Evolutionary conservation across 2,797 vertebrate species (phyloP).

Genomic region (Coregonus ussuriensis): DNA sequence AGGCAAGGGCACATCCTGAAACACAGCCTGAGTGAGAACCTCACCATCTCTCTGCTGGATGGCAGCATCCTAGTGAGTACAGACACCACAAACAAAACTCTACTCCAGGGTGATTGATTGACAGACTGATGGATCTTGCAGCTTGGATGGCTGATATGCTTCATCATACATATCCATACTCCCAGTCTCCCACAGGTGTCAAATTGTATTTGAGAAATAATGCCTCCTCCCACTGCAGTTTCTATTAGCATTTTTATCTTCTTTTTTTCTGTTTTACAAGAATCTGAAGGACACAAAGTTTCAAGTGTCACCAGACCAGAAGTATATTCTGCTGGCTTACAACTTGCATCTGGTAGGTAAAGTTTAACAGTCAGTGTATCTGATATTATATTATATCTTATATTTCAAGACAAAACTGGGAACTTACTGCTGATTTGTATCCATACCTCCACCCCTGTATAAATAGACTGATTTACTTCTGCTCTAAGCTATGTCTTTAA

Average conservation of each 20-base stretch:
- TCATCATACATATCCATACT: neutral
- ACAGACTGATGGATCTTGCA: neutral
- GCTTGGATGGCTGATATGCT: neutral
- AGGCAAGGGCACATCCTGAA: constrained; percentile 55
- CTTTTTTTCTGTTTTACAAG: neutral
- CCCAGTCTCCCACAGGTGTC: constrained; percentile 3
- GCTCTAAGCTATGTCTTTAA: neutral
- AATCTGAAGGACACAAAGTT: neutral
- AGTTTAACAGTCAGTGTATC: neutral
- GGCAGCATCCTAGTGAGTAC: neutral
- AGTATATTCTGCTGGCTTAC: neutral
- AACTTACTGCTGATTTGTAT: neutral
- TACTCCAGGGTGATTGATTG: neutral
- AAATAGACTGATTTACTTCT: neutral
- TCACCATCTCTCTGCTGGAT: constrained; percentile 14
- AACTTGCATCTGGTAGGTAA: neutral
- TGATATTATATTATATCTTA: neutral
- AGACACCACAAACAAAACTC: neutral
- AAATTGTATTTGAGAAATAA: neutral
- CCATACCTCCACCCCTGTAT: neutral
- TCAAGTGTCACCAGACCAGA: neutral
- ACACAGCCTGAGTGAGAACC: constrained; percentile 49
- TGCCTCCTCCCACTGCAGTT: neutral
- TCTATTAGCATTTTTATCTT: neutral
- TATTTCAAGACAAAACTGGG: neutral